phyloP scores from a whole-genome alignment of 2,888 invertebrate species.

The Catonia carolina region DNA sequence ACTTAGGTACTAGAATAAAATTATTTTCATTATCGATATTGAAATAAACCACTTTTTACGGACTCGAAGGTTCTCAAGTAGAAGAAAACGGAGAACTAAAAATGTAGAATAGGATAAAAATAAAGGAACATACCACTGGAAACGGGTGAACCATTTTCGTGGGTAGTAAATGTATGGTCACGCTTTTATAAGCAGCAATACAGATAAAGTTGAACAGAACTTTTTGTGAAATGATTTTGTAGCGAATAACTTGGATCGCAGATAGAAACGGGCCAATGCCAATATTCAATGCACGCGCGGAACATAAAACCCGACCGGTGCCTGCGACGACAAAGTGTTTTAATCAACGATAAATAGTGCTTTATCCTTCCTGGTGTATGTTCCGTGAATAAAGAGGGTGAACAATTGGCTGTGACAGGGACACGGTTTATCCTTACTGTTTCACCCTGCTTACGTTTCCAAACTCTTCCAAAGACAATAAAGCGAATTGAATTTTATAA shows the following conservation, averaged over 20 bases:
- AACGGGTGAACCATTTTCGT: too few species aligned
- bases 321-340: conserved; percentile 14
- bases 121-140: too few species aligned
- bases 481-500: conserved; percentile 5
- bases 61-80: too few species aligned
- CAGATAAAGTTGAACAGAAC: not conserved
- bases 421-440: not conserved
- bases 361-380: conserved; percentile 4
- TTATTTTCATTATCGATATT: too few species aligned
- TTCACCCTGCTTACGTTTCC: too few species aligned
- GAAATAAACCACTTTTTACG: too few species aligned
- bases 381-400: conserved; percentile 5
- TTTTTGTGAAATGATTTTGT: conserved; percentile 13
- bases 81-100: too few species aligned
- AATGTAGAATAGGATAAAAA: too few species aligned
- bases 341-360: conserved; percentile 13
- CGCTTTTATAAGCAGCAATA: too few species aligned
- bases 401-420: conserved; percentile 5
- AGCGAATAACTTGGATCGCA: conserved; percentile 6
- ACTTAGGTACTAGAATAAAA: too few species aligned
- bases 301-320: conserved; percentile 5
- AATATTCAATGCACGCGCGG: conserved; percentile 7
- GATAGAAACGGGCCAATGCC: not conserved
- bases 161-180: too few species aligned
- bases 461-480: conserved; percentile 4